These are phyloP conservation scores for Phaethon lepturus DNA, from an alignment of 2,113 vertebrate species.

Conservation along the genomic window DNA sequence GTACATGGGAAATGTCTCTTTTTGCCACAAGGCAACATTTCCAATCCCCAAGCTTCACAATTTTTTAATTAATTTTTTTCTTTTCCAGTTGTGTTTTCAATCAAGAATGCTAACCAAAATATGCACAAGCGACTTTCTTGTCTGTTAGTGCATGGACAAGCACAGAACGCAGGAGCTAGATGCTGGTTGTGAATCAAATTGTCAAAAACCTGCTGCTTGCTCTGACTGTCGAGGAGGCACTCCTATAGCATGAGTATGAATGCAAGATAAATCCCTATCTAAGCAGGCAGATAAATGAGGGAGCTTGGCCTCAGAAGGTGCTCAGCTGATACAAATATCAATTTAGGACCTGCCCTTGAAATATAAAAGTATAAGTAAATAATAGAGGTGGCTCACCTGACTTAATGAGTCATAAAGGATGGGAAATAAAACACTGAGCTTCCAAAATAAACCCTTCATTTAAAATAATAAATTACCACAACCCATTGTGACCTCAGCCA, in stretches of 20 bases:
- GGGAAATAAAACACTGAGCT: slow-evolving; percentile 17
- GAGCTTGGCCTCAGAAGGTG: background rate
- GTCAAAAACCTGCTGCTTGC: background rate
- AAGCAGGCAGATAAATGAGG: slow-evolving; percentile 25
- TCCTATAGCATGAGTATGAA: background rate
- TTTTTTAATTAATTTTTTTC: background rate
- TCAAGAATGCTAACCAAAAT: background rate
- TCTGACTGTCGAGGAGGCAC: background rate
- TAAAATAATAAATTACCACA: background rate
- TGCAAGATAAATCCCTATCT: slow-evolving; percentile 8
- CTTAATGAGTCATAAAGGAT: slow-evolving; percentile 38
- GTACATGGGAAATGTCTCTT: background rate
- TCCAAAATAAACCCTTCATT: background rate
- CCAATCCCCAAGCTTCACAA: background rate
- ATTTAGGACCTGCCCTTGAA: slow-evolving; percentile 11
- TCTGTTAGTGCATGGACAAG: background rate
- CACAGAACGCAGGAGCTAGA: background rate
- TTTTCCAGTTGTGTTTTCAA: background rate
- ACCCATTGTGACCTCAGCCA: background rate
- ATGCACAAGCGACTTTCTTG: background rate
- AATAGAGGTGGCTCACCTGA: slow-evolving; percentile 16
- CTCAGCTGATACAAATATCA: slow-evolving; percentile 18
- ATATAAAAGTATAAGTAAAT: slow-evolving; percentile 11
- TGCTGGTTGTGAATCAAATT: background rate
- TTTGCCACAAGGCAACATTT: background rate